phyloP scores from a whole-genome alignment of 2,113 vertebrate species.

The Anarhynchus alexandrinus region DNA sequence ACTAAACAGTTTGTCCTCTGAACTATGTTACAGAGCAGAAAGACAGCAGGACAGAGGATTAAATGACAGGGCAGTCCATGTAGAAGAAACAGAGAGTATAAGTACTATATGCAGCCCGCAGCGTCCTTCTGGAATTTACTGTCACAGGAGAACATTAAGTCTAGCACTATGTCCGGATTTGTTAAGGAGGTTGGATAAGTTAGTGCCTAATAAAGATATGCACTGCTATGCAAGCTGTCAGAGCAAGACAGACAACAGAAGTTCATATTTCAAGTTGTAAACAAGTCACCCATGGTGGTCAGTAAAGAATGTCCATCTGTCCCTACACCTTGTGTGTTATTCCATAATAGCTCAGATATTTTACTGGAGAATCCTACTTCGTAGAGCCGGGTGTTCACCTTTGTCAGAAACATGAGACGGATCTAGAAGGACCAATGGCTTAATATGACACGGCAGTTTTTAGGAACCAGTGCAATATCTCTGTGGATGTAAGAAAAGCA shows the following conservation, averaged over 20 bases:
- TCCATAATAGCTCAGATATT: neutral
- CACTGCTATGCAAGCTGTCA: neutral
- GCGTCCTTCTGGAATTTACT: neutral
- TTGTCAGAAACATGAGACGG: neutral
- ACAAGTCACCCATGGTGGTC: neutral
- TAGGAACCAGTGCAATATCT: neutral
- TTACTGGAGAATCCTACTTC: neutral
- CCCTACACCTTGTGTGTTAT: neutral
- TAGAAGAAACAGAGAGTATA: neutral
- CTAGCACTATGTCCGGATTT: neutral
- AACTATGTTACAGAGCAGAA: neutral
- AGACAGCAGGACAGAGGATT: neutral
- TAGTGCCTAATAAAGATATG: neutral
- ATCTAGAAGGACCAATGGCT: neutral
- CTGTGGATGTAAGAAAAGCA: neutral
- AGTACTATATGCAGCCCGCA: neutral
- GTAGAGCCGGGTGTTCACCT: neutral
- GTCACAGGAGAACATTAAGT: neutral
- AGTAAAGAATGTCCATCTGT: neutral
- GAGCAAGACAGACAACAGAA: neutral
- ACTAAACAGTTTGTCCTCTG: neutral
- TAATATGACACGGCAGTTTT: constrained; percentile 27
- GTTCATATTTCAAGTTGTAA: neutral
- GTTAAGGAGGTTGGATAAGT: neutral
- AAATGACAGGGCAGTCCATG: neutral